Conservation (phyloP, 2,113 vertebrate genomes). For the Gyps fulvus region DNA sequence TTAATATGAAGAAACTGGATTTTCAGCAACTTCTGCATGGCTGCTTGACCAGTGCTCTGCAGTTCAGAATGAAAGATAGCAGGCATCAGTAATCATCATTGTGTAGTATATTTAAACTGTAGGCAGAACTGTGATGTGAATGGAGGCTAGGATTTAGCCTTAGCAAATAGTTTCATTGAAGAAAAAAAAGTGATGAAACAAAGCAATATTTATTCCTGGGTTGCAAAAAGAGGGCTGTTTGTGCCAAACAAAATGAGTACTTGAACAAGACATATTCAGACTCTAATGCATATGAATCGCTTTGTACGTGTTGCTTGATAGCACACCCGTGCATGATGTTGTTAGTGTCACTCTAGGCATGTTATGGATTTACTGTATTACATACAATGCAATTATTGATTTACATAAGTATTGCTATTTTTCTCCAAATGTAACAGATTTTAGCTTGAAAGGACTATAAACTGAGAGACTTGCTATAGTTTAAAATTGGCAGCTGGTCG, state of each 20-base stretch:
- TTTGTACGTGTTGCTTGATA: constrained; percentile 23
- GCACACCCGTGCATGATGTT: background rate
- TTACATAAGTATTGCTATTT: constrained; percentile 75
- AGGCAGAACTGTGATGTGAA: background rate
- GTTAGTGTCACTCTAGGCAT: constrained; percentile 59
- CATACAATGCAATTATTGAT: constrained; percentile 72
- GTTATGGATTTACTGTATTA: constrained; percentile 68
- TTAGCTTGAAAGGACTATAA: constrained; percentile 76
- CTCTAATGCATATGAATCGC: constrained; percentile 39
- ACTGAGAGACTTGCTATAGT: constrained; percentile 73
- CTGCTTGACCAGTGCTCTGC: background rate
- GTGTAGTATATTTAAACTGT: background rate
- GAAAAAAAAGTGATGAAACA: constrained; percentile 21
- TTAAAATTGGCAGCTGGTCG: constrained; percentile 91
- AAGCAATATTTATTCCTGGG: constrained; percentile 32
- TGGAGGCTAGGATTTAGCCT: background rate
- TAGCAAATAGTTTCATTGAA: constrained; percentile 10
- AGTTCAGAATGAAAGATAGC: background rate
- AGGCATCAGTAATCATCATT: background rate
- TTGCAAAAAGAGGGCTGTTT: constrained; percentile 42
- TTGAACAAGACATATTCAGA: constrained; percentile 28
- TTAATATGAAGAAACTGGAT: background rate
- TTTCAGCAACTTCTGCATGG: background rate
- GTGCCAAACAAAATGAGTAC: constrained; percentile 50
- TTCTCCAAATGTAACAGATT: constrained; percentile 72